Evolutionary conservation across 2,113 vertebrate genomes (phyloP).

Genomic region (Passer montanus): DNA sequence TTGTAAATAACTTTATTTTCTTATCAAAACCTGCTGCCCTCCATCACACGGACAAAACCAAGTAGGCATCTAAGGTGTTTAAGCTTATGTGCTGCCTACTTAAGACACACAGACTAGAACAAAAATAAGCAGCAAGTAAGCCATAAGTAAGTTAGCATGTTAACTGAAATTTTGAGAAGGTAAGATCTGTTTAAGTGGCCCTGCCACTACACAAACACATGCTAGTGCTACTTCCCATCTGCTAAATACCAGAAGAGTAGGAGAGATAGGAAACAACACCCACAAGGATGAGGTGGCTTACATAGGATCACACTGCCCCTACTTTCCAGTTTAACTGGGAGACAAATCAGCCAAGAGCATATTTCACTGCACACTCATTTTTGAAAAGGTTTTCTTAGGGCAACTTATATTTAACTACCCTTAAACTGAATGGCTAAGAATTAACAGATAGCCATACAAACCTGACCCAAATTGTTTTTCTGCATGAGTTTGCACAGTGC

Average conservation of each 20-base stretch:
- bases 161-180: neutral
- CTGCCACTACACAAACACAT: neutral
- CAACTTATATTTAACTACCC: neutral
- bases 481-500: neutral
- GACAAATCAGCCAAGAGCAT: neutral
- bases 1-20: neutral
- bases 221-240: neutral
- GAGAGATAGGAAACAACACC: neutral
- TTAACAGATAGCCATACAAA: neutral
- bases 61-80: neutral
- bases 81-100: neutral
- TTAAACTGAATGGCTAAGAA: neutral
- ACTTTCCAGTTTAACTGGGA: neutral
- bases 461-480: neutral
- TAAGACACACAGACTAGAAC: neutral
- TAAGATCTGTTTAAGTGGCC: neutral
- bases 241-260: neutral
- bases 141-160: neutral
- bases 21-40: neutral
- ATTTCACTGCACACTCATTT: neutral
- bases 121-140: neutral
- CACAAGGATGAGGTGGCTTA: neutral
- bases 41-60: neutral
- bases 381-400: neutral
- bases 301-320: fast-evolving